A percentile compares a stretch with the other conserved stretches of the same genome.
Conservation (phyloP, 2,797 vertebrate genomes). For the Pampus argenteus region DNA sequence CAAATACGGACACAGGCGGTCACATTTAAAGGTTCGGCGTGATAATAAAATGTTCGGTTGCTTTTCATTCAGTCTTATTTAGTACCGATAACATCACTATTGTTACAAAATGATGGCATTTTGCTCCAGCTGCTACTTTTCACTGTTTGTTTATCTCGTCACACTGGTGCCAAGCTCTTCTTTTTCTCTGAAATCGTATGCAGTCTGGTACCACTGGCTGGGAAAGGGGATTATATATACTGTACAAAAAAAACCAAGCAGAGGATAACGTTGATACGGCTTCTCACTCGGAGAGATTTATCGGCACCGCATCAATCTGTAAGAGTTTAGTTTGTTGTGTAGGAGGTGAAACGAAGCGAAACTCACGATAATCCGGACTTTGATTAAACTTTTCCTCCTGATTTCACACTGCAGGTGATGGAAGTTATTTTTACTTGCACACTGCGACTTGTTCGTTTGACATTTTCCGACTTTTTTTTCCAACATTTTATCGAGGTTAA, state of each 20-base stretch:
- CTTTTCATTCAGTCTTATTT: neutral
- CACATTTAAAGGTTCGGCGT: too few relatives aligned
- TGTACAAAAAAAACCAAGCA: constrained; percentile 18
- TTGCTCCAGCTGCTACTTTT: constrained; percentile 61
- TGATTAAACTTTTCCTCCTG: neutral
- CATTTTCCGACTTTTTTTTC: neutral
- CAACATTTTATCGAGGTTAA: neutral
- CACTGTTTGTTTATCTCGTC: constrained; percentile 60
- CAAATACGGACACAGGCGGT: neutral
- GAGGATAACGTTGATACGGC: constrained; percentile 25
- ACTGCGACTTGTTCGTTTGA: neutral
- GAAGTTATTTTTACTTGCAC: neutral
- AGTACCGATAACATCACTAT: neutral
- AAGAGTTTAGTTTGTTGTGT: constrained; percentile 5
- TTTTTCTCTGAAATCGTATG: constrained; percentile 53
- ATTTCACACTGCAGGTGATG: too few relatives aligned
- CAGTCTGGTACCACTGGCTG: constrained; percentile 33
- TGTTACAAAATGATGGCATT: constrained; percentile 7
- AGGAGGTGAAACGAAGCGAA: neutral
- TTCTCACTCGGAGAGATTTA: constrained; percentile 31
- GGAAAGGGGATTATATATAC: constrained; percentile 44
- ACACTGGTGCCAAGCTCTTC: constrained; percentile 54
- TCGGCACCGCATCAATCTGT: neutral
- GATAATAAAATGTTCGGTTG: too few relatives aligned
- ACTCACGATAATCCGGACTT: neutral